Evolutionary conservation across 2,888 invertebrate species (phyloP).

Genomic region (Rhamphomyia laevipes): DNA sequence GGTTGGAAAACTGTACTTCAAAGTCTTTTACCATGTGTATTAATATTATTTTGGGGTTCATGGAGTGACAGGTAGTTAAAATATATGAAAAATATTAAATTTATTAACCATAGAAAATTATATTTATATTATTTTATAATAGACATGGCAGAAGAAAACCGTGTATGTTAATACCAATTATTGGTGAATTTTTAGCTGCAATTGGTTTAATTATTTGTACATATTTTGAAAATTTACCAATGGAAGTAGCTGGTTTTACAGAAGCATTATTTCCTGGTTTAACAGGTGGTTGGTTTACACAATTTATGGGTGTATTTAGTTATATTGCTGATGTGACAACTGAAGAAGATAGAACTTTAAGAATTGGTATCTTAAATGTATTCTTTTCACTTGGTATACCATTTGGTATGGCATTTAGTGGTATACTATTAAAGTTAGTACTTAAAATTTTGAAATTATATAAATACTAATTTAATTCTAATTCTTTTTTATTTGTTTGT

Average conservation of each 20-base stretch:
- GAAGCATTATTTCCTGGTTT: slow-evolving; percentile 73
- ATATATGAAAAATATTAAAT: neutral
- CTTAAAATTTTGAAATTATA: neutral
- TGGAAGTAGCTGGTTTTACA: slow-evolving; percentile 68
- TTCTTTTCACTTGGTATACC: slow-evolving; percentile 82
- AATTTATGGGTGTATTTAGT: slow-evolving; percentile 84
- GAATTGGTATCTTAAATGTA: slow-evolving; percentile 80
- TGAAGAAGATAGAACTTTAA: slow-evolving; percentile 66
- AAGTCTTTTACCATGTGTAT: slow-evolving; percentile 66
- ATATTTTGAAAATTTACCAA: slow-evolving; percentile 65
- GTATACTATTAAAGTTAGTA: slow-evolving; percentile 50
- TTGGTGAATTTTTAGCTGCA: slow-evolving; percentile 68
- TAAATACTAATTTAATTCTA: neutral
- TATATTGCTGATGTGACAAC: slow-evolving; percentile 81
- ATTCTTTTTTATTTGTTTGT: neutral
- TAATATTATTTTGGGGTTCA: slow-evolving; percentile 73
- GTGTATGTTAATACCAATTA: slow-evolving; percentile 70
- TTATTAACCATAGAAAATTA: neutral
- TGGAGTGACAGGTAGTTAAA: slow-evolving; percentile 50
- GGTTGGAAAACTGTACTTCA: slow-evolving; percentile 80
- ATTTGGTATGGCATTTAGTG: slow-evolving; percentile 79
- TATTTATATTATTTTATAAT: neutral
- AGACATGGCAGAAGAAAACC: slow-evolving; percentile 42
- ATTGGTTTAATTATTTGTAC: slow-evolving; percentile 68
- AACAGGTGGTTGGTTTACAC: slow-evolving; percentile 75